Percentiles rank a stretch among this genome's conserved stretches.
These are phyloP conservation scores for Conomelus anceps DNA, from an alignment of 2,888 invertebrate genomes.

Conservation along the genomic window DNA sequence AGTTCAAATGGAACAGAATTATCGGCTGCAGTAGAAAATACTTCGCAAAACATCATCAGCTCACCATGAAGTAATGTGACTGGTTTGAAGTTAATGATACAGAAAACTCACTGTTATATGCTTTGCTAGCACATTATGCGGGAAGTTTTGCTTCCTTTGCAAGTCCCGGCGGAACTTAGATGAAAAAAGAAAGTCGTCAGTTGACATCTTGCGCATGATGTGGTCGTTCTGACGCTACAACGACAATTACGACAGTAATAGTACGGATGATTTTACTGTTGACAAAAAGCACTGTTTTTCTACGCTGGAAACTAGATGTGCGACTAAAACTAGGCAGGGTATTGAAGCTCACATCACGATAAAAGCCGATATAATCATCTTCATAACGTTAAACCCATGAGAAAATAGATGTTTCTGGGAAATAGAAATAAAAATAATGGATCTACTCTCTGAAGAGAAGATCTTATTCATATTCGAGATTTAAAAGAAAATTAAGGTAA, in stretches of 20 bases:
- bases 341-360: neutral
- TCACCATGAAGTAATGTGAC: neutral
- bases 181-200: neutral
- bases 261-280: neutral
- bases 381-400: too few relatives aligned
- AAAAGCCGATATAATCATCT: too few relatives aligned
- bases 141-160: neutral
- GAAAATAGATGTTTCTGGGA: too few relatives aligned
- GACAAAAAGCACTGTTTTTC: neutral
- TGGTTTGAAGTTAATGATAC: neutral
- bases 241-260: neutral
- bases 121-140: neutral
- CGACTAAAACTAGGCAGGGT: neutral
- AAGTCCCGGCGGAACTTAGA: neutral
- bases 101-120: neutral
- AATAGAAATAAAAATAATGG: too few relatives aligned
- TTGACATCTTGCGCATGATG: neutral
- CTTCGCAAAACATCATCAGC: neutral
- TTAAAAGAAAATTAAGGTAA: too few relatives aligned
- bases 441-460: too few relatives aligned
- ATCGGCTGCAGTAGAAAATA: neutral
- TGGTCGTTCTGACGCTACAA: neutral
- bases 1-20: neutral
- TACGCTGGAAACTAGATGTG: neutral
- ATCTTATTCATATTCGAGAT: too few relatives aligned